Evolutionary conservation across 2,113 vertebrate species (phyloP), one percentile per base, ranked within the genome.

Genomic region (Brachyistius frenatus): DNA sequence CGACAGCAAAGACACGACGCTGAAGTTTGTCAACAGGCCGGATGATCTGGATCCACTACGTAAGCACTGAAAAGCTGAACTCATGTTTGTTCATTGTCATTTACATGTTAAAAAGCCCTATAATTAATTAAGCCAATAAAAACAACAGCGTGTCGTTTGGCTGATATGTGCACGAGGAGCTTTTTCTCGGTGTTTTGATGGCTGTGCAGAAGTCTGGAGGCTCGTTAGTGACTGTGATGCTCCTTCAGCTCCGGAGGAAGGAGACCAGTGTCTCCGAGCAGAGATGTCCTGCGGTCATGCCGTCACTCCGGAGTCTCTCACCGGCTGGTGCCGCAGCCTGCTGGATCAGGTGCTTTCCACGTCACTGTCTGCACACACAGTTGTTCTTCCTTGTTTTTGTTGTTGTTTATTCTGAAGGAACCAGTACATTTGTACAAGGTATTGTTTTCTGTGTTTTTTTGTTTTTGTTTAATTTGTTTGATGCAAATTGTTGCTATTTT

Each of bases 271-370:
- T 41, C 90, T 89, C 23, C 52, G 93, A 9, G 90, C 91, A 13
- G 57, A 94, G 80, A 95, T 95, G 94, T 93, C 94, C 50, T 95
- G 94, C 53, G 93, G 94, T 1, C 94, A 95, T 8, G 94, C 92
- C 0, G 94, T 95, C 32, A 93, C 92, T 2, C 91, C 94, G 0
- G 41, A 94, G 49, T 93, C 92, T n/a, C 87, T 95, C 3, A 94
- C 94, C 0, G 91, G 13, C 0, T 94, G 90, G 91, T 94, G 94
- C 31, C 91, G 92, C 66, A 94, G 93, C 70, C 85, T 91, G 2
- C 81, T 95, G 11, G 91, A 94, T 58, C 88, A 94, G 93, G 94
- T 94, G 7, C 14, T 31, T 63, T 33, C 32, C 31, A 30, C 41
- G 4, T 2, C 5, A 44, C 11, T 3, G 41, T 11, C 11, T 7